These are phyloP conservation scores for Lampris megalopsis DNA, from an alignment of 2,113 vertebrate species.

Conservation along the genomic window DNA sequence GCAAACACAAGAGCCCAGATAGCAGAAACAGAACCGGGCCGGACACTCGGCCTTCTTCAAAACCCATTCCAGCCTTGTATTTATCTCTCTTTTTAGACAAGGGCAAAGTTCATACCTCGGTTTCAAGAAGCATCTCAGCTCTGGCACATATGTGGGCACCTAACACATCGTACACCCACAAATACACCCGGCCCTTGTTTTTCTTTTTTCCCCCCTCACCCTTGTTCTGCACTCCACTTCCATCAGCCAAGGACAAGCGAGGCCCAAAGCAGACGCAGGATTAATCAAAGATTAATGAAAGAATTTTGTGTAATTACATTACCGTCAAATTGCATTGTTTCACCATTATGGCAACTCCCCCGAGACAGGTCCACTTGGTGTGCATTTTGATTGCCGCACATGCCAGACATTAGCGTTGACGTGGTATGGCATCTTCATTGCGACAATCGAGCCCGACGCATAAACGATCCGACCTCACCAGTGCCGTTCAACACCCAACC, in stretches of 20 bases:
- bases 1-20: slow-evolving; percentile 44
- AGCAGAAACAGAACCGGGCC: slow-evolving; percentile 55
- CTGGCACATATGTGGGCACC: slow-evolving; percentile 11
- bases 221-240: slow-evolving; percentile 43
- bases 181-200: not conserved
- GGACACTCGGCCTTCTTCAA: slow-evolving; percentile 76
- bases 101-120: slow-evolving; percentile 84
- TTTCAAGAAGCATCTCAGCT: slow-evolving; percentile 82
- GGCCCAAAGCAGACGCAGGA: slow-evolving; percentile 74
- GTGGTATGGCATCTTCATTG: slow-evolving; percentile 62
- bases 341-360: slow-evolving; percentile 61
- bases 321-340: slow-evolving; percentile 78
- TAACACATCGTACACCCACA: slow-evolving; percentile 14
- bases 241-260: slow-evolving; percentile 34
- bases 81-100: slow-evolving; percentile 83
- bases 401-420: slow-evolving; percentile 60
- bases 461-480: slow-evolving; percentile 17
- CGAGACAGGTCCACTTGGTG: slow-evolving; percentile 60
- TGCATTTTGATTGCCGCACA: slow-evolving; percentile 69
- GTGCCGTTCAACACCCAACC: not conserved
- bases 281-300: slow-evolving; percentile 81
- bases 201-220: slow-evolving; percentile 5
- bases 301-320: slow-evolving; percentile 76
- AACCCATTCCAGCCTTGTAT: slow-evolving; percentile 74
- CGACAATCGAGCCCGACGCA: slow-evolving; percentile 33